These are phyloP conservation scores for Bembecia ichneumoniformis DNA, from an alignment of 2,888 invertebrate genomes.

Conservation along the genomic window DNA sequence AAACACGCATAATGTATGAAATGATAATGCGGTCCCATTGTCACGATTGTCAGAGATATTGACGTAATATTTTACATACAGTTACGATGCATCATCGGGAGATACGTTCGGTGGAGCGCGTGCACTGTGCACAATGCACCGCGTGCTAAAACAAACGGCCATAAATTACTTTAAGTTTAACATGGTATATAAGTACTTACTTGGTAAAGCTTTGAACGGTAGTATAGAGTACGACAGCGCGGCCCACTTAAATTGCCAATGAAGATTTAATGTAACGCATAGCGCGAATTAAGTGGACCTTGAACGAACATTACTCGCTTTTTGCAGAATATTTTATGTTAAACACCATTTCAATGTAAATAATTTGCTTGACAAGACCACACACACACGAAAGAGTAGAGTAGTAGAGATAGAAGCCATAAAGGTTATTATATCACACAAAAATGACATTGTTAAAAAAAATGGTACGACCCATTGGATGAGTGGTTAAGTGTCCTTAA, in stretches of 20 bases:
- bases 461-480: no score
- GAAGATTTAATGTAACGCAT: slow-evolving; percentile 2
- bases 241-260: slow-evolving; percentile 25
- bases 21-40: slow-evolving; percentile 45
- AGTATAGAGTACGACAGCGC: slow-evolving; percentile 7
- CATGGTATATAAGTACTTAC: not conserved
- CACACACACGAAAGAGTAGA: no score
- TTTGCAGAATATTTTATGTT: not conserved
- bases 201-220: not conserved
- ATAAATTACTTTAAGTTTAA: slow-evolving; percentile 7
- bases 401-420: no score
- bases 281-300: slow-evolving; percentile 13
- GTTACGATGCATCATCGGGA: slow-evolving; percentile 6
- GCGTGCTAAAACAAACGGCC: slow-evolving; percentile 15
- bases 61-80: slow-evolving; percentile 38
- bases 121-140: slow-evolving; percentile 10
- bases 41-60: slow-evolving; percentile 25
- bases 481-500: no score
- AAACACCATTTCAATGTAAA: no score
- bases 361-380: no score
- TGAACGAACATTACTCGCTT: slow-evolving; percentile 10
- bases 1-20: slow-evolving; percentile 46
- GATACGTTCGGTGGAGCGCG: slow-evolving; percentile 11
- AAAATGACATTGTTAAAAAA: no score
- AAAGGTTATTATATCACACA: no score